Conservation (phyloP, 2,113 vertebrate genomes). For the Tinamus guttatus region DNA sequence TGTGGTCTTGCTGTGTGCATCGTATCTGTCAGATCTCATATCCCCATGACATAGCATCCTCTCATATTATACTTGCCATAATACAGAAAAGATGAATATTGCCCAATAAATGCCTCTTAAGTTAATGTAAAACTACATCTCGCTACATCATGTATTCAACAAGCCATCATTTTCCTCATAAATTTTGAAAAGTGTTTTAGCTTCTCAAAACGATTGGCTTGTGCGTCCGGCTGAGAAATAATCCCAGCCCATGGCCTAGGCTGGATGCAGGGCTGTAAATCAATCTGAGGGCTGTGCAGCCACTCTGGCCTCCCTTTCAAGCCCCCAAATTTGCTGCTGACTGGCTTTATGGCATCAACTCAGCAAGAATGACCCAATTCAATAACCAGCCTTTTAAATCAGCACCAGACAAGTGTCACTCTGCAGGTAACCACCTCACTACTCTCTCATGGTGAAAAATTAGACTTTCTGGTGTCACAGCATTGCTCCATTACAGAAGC, state of each 20-base stretch:
- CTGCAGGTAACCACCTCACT: neutral
- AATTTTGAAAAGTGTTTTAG: conserved; percentile 72
- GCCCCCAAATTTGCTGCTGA: neutral
- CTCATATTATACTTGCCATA: conserved; percentile 68
- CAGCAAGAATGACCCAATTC: neutral
- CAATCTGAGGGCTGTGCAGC: conserved; percentile 44
- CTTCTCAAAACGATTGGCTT: conserved; percentile 65
- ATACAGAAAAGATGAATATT: conserved; percentile 71
- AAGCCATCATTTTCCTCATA: conserved; percentile 74
- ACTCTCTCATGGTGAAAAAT: neutral
- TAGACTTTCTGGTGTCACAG: neutral
- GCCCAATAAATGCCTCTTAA: conserved; percentile 79
- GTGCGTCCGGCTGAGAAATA: conserved; percentile 55
- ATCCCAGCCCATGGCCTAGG: conserved; percentile 53
- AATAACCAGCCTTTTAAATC: conserved; percentile 44
- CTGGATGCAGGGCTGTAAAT: conserved; percentile 70
- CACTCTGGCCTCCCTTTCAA: neutral
- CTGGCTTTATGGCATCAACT: conserved; percentile 42
- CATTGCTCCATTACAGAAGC: neutral
- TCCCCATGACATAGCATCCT: conserved; percentile 60
- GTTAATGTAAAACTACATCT: conserved; percentile 76
- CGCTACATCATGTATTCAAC: conserved; percentile 75
- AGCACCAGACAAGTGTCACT: conserved; percentile 36
- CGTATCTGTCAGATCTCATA: conserved; percentile 38
- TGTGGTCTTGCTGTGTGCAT: neutral